Evolutionary conservation across 1,140 invertebrate genomes (phyloP).

Genomic region (Chrysomallon squamiferum): DNA sequence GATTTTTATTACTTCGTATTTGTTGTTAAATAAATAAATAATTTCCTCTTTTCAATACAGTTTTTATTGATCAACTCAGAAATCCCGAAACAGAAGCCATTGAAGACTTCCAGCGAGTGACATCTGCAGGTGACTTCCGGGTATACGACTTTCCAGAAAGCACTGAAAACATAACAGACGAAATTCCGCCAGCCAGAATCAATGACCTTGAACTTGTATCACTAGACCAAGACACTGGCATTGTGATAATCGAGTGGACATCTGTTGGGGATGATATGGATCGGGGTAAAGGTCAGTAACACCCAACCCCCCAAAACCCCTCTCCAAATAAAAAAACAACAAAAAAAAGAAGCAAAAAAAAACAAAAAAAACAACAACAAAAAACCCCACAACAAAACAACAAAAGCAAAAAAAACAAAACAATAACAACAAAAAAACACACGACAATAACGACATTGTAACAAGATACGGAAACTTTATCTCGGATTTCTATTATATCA

Average conservation of each 20-base stretch:
- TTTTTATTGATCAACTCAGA: neutral
- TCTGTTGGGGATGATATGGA: conserved; percentile 34
- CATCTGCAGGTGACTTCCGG: conserved; percentile 30
- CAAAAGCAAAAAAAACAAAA: no score
- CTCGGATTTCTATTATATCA: no score
- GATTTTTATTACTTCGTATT: no score
- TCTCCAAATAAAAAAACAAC: neutral
- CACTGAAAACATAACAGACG: conserved; percentile 7
- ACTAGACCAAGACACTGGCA: conserved; percentile 12
- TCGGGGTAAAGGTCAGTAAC: conserved; percentile 22
- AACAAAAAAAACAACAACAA: no score
- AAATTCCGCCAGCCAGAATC: conserved; percentile 27
- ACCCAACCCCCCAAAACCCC: neutral
- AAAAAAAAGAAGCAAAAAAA: no score
- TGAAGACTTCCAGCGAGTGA: conserved; percentile 28
- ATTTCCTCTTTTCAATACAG: neutral
- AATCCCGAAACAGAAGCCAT: neutral
- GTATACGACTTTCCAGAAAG: conserved; percentile 15
- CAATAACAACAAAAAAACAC: no score
- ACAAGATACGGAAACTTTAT: no score
- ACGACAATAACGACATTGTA: no score
- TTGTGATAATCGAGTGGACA: conserved; percentile 18
- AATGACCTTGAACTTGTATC: conserved; percentile 17
- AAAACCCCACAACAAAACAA: no score
- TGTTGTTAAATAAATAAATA: no score